A percentile compares a stretch with the other conserved stretches of the same genome.
Evolutionary conservation across 2,797 vertebrate genomes (phyloP).

Genomic region (Sebastes steindachneri): DNA sequence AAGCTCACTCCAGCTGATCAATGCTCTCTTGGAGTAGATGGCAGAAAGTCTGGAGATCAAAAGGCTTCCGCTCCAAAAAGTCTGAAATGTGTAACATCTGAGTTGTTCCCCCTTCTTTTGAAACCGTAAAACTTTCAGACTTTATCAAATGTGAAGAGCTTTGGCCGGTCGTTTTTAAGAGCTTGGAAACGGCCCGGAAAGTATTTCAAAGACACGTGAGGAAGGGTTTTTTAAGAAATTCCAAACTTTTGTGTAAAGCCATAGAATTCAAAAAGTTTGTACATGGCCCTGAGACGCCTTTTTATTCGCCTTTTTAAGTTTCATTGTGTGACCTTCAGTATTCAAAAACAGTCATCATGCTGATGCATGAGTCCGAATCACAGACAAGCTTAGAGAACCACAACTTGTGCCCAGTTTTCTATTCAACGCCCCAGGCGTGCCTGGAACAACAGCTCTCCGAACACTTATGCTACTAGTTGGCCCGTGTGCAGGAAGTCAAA

Average conservation of each 20-base stretch:
- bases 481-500: background rate
- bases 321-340: background rate
- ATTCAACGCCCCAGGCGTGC: background rate
- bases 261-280: slow-evolving; percentile 9
- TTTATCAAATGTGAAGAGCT: slow-evolving; percentile 46
- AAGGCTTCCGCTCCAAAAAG: slow-evolving; percentile 35
- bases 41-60: slow-evolving; percentile 49
- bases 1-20: slow-evolving; percentile 55
- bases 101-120: slow-evolving; percentile 24
- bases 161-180: slow-evolving; percentile 50
- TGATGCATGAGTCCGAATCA: background rate
- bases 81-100: slow-evolving; percentile 54
- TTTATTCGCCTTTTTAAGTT: background rate
- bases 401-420: slow-evolving; percentile 12
- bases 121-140: slow-evolving; percentile 43
- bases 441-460: slow-evolving; percentile 22
- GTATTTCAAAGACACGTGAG: slow-evolving; percentile 17
- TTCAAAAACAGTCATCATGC: background rate
- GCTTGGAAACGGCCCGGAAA: slow-evolving; percentile 16
- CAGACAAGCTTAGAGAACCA: background rate
- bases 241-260: background rate
- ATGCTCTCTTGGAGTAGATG: slow-evolving; percentile 29
- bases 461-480: slow-evolving; percentile 18
- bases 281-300: background rate
- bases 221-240: slow-evolving; percentile 22